Conservation (phyloP, 2,888 invertebrate genomes). For the Smittia sp. region DNA sequence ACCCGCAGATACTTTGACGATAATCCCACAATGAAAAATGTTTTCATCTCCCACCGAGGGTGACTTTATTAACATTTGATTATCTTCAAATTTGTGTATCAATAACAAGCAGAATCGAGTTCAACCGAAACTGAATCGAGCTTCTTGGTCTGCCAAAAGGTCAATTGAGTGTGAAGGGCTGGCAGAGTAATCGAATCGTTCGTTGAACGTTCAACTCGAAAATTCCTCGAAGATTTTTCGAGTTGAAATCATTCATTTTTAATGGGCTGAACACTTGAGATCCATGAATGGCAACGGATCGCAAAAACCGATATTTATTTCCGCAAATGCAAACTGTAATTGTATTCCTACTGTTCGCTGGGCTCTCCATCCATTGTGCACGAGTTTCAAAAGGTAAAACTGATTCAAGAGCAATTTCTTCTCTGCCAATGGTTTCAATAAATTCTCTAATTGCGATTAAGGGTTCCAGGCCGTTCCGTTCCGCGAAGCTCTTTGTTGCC, state of each 20-base stretch:
- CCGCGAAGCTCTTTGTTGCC: background rate
- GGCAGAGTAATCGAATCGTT: background rate
- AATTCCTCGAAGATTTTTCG: background rate
- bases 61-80: constrained; percentile 38
- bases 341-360: constrained; percentile 39
- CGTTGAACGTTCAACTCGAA: constrained; percentile 6
- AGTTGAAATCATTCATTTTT: constrained; percentile 14
- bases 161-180: background rate
- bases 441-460: background rate
- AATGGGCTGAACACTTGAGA: constrained; percentile 23
- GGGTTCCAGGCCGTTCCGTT: background rate
- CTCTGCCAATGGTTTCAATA: background rate
- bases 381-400: background rate
- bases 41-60: background rate
- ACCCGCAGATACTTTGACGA: constrained; percentile 14
- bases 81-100: constrained; percentile 33
- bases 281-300: constrained; percentile 11
- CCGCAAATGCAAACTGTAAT: constrained; percentile 26
- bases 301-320: background rate
- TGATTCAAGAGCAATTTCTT: background rate
- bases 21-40: constrained; percentile 7
- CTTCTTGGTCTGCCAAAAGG: background rate
- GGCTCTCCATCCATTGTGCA: background rate
- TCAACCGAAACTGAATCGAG: background rate
- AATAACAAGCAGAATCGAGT: constrained; percentile 6